Evolutionary conservation across 2,888 invertebrate species (phyloP), one percentile per base, ranked within the genome.

Genomic region (Atrina japonica): DNA sequence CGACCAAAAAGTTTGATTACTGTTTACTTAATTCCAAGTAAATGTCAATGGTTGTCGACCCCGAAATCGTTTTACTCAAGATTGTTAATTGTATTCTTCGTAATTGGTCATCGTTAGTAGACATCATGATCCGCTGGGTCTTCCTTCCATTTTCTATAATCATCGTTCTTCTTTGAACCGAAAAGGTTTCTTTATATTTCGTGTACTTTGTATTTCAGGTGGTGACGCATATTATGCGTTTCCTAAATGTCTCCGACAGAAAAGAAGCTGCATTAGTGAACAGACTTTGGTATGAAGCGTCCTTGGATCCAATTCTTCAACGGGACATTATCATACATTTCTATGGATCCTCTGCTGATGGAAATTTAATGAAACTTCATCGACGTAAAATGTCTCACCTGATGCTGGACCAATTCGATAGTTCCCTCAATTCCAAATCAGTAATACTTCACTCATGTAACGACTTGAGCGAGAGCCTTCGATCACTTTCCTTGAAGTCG

Each of bases 261-360:
- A 93, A 93, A 88, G 91, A 93, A 53, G 94, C 94, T 43, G 93
- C 94, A 77, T 91, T 93, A 78, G 94, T 94, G 27, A 94, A 94
- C 86, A 92, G 90, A 21, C 91, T 92, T 0, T 95, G 95, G 94
- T 93, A 94, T 76, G 92, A 93, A 73, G 95, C 94, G 16, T 93
- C 94, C 6, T 92, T 93, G 82, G 93, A 94, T 82, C 90, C 90
- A 1, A 92, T 93, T 74, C 92, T 93, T 73, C 92, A 93, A 80
- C 88, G 92, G 70, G 92, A 93, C 66, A 92, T 93, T 88, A 89
- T 92, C 35, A 91, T 93, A 53, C 87, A 92, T 53, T 90, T 91
- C 29, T 82, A 84, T 64, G 80, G 83, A 14, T 75, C 76, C n/a
- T 63, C 81, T 11, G 56, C 77, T 7, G 66, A 69, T 16, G 61